These are phyloP conservation scores for Siniperca undulata DNA, from an alignment of 2,797 vertebrate genomes.

Conservation along the genomic window DNA sequence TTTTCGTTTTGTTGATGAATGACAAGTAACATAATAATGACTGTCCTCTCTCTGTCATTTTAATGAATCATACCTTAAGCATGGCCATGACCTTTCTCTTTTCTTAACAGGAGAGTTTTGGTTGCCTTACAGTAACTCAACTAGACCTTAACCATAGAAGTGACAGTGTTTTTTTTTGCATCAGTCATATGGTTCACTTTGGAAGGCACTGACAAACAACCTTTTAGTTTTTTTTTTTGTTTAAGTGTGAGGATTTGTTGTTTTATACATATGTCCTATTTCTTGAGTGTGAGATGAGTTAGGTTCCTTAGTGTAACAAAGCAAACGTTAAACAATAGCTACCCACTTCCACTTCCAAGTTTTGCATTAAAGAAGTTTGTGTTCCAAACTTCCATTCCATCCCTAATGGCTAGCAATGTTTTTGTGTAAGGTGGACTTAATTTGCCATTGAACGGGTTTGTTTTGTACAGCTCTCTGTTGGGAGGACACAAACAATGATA, in stretches of 20 bases:
- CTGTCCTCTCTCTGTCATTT: neutral
- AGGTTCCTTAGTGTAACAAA: neutral
- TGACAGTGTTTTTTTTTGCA: neutral
- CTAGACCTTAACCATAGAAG: neutral
- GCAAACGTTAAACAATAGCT: neutral
- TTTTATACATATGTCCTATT: neutral
- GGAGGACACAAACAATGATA: conserved; percentile 23
- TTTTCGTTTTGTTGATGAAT: neutral
- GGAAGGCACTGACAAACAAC: neutral
- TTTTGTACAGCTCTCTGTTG: conserved; percentile 2
- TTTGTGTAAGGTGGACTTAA: neutral
- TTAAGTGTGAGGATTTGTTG: neutral
- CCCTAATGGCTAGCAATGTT: conserved; percentile 8
- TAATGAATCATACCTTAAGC: neutral
- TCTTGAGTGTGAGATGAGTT: neutral
- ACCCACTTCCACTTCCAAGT: neutral
- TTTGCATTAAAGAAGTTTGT: neutral
- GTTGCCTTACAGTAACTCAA: too few species aligned
- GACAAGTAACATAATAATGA: neutral
- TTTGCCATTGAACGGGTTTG: neutral
- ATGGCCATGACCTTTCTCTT: neutral
- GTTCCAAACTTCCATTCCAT: conserved; percentile 6
- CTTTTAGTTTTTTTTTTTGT: too few species aligned
- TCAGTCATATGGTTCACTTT: neutral
- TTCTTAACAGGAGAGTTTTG: neutral